Percentiles rank a stretch among this genome's conserved stretches.
These are phyloP conservation scores for Nezara viridula DNA, from an alignment of 2,888 invertebrate species.

Conservation along the genomic window DNA sequence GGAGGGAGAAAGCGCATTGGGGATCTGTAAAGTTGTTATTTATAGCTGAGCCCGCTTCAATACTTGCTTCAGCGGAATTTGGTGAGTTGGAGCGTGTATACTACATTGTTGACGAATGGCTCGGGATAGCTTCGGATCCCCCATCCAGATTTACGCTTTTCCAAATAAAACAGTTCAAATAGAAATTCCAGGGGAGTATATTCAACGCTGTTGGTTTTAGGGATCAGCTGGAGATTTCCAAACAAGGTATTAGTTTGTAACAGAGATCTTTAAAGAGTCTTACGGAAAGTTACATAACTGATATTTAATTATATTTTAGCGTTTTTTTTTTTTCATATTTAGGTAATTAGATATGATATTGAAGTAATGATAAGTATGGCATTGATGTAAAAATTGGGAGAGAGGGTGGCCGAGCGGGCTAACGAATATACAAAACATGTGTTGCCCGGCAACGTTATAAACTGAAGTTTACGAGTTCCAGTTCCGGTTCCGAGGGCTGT, in stretches of 20 bases:
- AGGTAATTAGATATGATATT: background rate
- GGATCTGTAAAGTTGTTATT: constrained; percentile 16
- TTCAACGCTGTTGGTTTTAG: background rate
- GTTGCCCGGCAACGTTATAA: no score
- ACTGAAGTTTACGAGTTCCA: no score
- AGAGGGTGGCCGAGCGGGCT: no score
- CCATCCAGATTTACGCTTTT: background rate
- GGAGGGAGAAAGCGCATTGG: background rate
- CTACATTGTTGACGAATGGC: constrained; percentile 26
- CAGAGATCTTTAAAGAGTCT: background rate
- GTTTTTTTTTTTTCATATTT: no score
- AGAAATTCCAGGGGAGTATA: background rate
- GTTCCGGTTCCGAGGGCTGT: no score
- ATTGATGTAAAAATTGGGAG: no score
- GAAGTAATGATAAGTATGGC: no score
- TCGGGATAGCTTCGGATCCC: background rate
- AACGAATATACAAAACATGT: no score
- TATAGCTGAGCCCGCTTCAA: background rate
- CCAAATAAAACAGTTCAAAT: constrained; percentile 13
- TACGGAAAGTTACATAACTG: background rate
- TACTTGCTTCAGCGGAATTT: background rate
- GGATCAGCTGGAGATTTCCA: background rate
- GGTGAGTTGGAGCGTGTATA: background rate
- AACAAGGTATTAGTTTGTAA: background rate
- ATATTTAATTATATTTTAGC: background rate